Evolutionary conservation across 2,113 vertebrate species (phyloP).

Genomic region (Lophura nycthemera): DNA sequence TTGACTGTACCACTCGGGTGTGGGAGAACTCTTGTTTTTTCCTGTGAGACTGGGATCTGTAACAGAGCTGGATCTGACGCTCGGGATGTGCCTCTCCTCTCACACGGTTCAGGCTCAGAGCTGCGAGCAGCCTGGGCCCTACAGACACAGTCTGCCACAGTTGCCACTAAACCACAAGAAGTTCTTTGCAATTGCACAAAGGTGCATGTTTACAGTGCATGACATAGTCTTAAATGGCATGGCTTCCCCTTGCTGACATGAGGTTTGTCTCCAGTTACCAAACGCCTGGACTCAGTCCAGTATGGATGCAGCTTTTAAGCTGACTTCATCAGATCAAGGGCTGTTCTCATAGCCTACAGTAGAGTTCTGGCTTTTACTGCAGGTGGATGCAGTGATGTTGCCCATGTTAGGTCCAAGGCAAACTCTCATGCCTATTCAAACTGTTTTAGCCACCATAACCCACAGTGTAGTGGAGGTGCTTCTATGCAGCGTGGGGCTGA

Average conservation of each 20-base stretch:
- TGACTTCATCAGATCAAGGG: not conserved
- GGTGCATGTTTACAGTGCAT: not conserved
- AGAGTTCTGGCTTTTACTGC: not conserved
- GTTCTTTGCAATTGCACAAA: not conserved
- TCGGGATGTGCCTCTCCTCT: not conserved
- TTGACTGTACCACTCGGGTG: not conserved
- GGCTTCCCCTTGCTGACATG: not conserved
- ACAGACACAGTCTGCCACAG: not conserved
- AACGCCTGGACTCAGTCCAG: not conserved
- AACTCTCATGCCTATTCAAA: not conserved
- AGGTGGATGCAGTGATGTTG: not conserved
- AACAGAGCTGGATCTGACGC: not conserved
- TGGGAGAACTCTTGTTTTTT: conserved; percentile 11
- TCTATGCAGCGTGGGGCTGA: rapidly evolving
- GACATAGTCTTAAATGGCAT: not conserved
- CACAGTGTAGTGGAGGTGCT: not conserved
- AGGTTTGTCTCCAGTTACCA: not conserved
- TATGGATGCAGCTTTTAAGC: not conserved
- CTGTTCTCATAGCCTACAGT: not conserved
- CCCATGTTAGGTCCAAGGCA: not conserved
- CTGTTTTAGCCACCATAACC: rapidly evolving
- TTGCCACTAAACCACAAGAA: not conserved
- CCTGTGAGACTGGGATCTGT: not conserved
- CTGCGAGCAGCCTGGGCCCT: too few species aligned
- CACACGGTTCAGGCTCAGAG: not conserved